Base-by-base conservation (phyloP, 2,888 invertebrate genomes). In the Drosophila phalerata region DNA sequence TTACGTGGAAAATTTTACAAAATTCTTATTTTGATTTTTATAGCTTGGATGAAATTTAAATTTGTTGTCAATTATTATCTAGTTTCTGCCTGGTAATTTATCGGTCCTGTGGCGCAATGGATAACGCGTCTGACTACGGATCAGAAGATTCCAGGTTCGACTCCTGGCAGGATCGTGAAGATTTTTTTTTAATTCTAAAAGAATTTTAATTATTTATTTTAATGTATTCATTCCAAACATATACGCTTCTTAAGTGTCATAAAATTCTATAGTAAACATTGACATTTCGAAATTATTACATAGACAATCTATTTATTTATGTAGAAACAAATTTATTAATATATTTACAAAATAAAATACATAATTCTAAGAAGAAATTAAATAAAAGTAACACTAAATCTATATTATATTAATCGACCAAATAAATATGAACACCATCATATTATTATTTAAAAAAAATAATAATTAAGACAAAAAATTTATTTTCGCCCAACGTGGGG, bases 71-170 rank as follows among this genome's bases (percentile, higher is more conserved):
- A 55, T 6, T 43, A 34, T 22, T 43, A 53, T 53, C 43, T 34
- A 43, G 32, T 55, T 53, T 17, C 9, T 17, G 2, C 0, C 1
- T 0, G 0, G 0, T 0, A 2, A 0, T 1, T 11, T 1, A 55
- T 11, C 32, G 91, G 91, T 91, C 91, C 90, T 91, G 91, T 91
- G 91, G 91, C 91, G 91, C 92, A 91, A 91, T 91, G 91, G 92
- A 91, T 91, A 91, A 91, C 91, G 91, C 91, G 92, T 91, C 92
- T 91, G 92, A 91, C 91, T 91, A 90, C 92, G 92, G 92, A 91
- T 91, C 92, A 91, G 92, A 91, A 91, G 91, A 91, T 91, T 91
- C 91, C 91, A 91, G 91, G 91, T 91, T 91, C 92, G 92, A 91
- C 91, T 92, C 92, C 91, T 91, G 91, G 92, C 91, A 91, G 90